A percentile compares a stretch with the other conserved stretches of the same genome.
These are phyloP conservation scores for Rhea americana DNA, from an alignment of 2,113 vertebrate species.

Conservation along the genomic window DNA sequence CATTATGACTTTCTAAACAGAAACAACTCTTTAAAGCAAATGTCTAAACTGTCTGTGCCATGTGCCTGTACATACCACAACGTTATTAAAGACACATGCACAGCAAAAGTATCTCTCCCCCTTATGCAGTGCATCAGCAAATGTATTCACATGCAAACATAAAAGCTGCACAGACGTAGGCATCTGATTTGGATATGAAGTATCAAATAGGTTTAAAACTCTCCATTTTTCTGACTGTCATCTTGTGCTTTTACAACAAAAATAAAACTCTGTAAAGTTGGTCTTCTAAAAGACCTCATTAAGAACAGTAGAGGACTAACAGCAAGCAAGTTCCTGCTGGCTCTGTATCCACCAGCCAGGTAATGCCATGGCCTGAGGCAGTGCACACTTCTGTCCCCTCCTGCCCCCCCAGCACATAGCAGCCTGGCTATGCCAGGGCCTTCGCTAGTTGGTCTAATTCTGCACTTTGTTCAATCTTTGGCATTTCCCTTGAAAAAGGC, in stretches of 20 bases:
- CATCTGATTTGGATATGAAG: not conserved
- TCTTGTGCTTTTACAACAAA: not conserved
- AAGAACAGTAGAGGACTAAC: not conserved
- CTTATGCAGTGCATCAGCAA: not conserved
- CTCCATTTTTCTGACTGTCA: not conserved
- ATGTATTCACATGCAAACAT: not conserved
- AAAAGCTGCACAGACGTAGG: accelerated
- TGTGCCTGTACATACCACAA: not conserved
- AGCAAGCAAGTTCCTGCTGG: not conserved
- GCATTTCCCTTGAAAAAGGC: not conserved
- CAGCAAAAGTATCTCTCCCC: not conserved
- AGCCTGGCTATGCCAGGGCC: not conserved
- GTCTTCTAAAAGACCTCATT: not conserved
- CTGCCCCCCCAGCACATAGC: not conserved
- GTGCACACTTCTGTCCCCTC: not conserved
- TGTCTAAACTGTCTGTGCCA: not conserved
- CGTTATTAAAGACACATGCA: not conserved
- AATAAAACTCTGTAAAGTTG: not conserved
- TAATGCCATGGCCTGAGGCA: not conserved
- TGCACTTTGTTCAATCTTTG: not conserved
- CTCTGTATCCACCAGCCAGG: not conserved
- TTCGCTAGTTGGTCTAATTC: not conserved
- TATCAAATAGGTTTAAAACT: not conserved
- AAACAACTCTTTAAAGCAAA: not conserved
- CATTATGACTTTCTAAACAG: not conserved